Percentiles rank a stretch among this genome's conserved stretches.
phyloP scores from a whole-genome alignment of 2,113 vertebrate genomes.

The Oxyruncus cristatus region DNA sequence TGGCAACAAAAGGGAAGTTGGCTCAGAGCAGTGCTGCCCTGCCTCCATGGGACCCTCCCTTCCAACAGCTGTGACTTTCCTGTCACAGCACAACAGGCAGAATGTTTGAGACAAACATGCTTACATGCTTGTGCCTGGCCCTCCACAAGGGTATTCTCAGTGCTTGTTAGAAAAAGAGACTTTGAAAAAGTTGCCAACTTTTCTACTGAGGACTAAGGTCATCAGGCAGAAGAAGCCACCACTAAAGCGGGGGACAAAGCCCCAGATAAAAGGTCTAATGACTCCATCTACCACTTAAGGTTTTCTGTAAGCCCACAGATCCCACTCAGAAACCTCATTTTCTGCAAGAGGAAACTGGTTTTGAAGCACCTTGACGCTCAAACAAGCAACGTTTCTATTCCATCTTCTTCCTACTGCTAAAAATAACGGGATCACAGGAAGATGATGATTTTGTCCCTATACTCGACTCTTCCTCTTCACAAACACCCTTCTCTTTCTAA shows the following conservation, averaged over 20 bases:
- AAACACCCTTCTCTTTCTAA: not conserved
- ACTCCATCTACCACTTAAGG: not conserved
- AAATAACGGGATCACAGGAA: not conserved
- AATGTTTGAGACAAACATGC: not conserved
- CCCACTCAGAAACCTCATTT: not conserved
- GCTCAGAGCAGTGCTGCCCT: not conserved
- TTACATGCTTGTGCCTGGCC: not conserved
- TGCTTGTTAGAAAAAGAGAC: not conserved
- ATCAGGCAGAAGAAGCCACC: not conserved
- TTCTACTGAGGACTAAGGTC: not conserved
- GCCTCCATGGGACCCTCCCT: not conserved
- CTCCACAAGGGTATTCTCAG: not conserved
- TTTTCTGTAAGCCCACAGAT: not conserved
- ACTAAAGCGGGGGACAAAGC: not conserved
- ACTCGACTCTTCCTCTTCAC: not conserved
- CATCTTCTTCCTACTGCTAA: not conserved
- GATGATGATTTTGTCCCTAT: not conserved
- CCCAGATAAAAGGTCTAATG: not conserved
- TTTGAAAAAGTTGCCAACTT: not conserved
- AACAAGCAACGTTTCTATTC: not conserved
- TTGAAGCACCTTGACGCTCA: not conserved
- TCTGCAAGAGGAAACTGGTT: not conserved
- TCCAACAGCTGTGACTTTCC: not conserved
- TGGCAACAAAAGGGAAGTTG: not conserved
- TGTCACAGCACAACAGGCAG: not conserved